Base-by-base conservation (phyloP, 2,113 vertebrate genomes). In the Nycticryphes semicollaris region DNA sequence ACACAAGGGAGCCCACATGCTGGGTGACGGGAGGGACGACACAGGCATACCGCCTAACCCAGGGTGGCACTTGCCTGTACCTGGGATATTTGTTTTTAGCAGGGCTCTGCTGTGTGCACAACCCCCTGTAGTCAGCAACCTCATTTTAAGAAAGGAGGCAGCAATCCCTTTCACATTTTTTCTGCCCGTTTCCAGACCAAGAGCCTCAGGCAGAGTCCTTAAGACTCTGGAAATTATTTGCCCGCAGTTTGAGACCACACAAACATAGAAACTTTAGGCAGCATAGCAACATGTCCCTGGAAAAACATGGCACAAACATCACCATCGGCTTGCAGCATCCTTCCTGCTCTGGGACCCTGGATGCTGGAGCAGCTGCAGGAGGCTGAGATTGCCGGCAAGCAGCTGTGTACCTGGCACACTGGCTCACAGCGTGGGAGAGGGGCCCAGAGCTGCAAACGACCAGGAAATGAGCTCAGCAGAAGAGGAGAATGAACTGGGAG, bases 261-360 rank as follows among this genome's bases (percentile, higher is more conserved):
- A 0, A 24, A 48, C 7, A 4, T 3, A 56, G 47, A 27, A 54
- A 12, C 73, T 66, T 63, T 4, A 47, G 0, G 0, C 41, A 47
- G 0, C 45, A 39, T 11, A 87, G 60, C 56, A 81, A 51, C 19
- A 3, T 0, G 3, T 41, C 37, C 63, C 68, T 72, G 80, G 51
- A 60, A 78, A 85, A 94, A 37, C 15, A 59, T 0, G 0, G 64
- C 76, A 28, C 72, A n/a, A 63, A 28, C 41, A 74, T 59, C 50
- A 30, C 15, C 8, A 7, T 9, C 11, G n/a, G 51, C 50, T 37
- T 67, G 79, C 66, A 82, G 56, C 48, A 54, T 33, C 72, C 43
- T 51, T 72, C 84, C 84, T 89, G 84, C 73, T 64, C 33, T 14
- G 86, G 73, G 76, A 92, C 63, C 22, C 47, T 21, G 50, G 57